Evolutionary conservation across 2,797 vertebrate genomes (phyloP), one percentile per base, ranked within the genome.

Genomic region (Betta splendens): DNA sequence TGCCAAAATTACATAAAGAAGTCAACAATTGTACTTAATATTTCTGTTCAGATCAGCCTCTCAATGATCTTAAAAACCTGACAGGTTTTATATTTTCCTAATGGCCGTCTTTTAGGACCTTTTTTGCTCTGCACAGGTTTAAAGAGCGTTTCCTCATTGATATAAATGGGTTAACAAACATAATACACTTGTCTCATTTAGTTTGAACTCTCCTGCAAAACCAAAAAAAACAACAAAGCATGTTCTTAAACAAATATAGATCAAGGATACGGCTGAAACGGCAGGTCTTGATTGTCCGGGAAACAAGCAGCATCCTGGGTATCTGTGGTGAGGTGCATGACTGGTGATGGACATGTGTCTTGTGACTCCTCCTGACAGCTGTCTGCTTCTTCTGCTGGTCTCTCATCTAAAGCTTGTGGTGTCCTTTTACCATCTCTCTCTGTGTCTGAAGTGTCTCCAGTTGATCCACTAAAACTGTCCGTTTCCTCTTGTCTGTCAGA

Each of bases 201-300:
- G 60, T 21, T 7, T 33, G 7, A 38, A 1, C 2, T 33, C 3
- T 15, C 25, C 5, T 62, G 10, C 17, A 23, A 50, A 42, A 7
- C 1, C 38, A 49, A 58, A 7, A 5, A 26, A 18, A 18, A 31
- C 11, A 39, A 11, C 2, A 36, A 17, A 29, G 23, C n/a, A n/a
- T n/a, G n/a, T n/a, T n/a, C 16, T 2, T 15, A 22, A 43, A 16
- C 42, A 11, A 8, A 17, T 13, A 22, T 5, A 40, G 11, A 31
- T 62, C 0, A 91, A 92, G 89, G 91, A 93, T 93, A 93, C 91
- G 11, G 33, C 52, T 85, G 75, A 12, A 31, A 57, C 2, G 49
- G 50, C 25, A 68, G n/a, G 13, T 68, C 65, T 15, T 53, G 18
- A 13, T 23, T 15, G 7, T 61, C 21, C 11, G 7, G 44, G 22